Evolutionary conservation across 2,113 vertebrate genomes (phyloP), one percentile per base, ranked within the genome.

Genomic region (Tiliqua scincoides): DNA sequence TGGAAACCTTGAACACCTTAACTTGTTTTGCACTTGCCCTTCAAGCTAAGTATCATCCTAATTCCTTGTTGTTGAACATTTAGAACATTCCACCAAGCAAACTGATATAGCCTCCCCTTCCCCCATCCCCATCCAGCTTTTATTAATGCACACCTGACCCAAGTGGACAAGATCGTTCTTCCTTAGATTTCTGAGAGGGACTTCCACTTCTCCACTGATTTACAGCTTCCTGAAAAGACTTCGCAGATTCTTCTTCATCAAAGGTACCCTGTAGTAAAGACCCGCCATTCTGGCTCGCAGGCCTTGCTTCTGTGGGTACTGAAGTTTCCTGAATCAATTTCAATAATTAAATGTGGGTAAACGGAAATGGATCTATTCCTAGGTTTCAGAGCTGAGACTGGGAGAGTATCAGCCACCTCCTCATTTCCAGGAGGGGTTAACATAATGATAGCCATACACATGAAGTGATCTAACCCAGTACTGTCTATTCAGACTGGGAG

Each of bases 141-240:
- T 91, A 23, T 54, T 25, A 87, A 59, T 0, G 0, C 72, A 21
- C 95, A 98, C 98, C 98, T 97, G 97, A 12, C 86, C 61, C 87
- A 70, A 79, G 65, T 62, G 86, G 78, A 2, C 25, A 20, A 25
- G 87, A 73, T 68, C 0, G 84, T 35, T 73, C 91, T 3, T 91
- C 37, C 18, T 70, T 63, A 27, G 10, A 54, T 21, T 80, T 83
- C n/a, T 52, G 37, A 30, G 40, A 81, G 23, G 6, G 1, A 54
- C 61, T 82, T 37, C 88, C 81, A 87, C 77, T 91, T 89, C 96
- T 97, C 98, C 98, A 97, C 0, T 97, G 94, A 76, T 86, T 93
- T 83, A 98, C 89, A 78, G 93, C 97, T 72, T 98, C 95, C 91
- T 97, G 97, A 92, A 98, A 98, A 85, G 93, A 95, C 72, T 89